Conservation (phyloP, 2,888 invertebrate species). For the Ptilodon capucinus region DNA sequence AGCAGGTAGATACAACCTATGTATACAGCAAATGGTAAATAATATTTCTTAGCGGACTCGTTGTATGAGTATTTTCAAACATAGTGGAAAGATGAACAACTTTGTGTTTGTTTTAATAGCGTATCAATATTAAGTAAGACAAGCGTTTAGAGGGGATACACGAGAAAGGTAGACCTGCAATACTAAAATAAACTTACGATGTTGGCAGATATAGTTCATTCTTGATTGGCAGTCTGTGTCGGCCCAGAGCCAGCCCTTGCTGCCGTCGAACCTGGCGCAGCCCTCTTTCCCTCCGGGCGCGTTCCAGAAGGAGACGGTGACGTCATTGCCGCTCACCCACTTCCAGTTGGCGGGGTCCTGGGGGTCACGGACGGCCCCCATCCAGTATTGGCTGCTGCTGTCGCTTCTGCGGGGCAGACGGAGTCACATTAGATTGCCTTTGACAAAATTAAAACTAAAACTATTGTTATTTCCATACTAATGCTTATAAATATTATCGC, state of each 20-base stretch:
- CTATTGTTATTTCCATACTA: too few species aligned
- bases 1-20: neutral
- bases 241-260: slow-evolving; percentile 97
- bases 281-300: slow-evolving; percentile 91
- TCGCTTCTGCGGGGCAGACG: slow-evolving; percentile 85
- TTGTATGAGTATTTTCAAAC: too few species aligned
- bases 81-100: neutral
- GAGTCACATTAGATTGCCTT: neutral
- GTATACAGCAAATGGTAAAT: too few species aligned
- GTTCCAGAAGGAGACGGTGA: slow-evolving; percentile 96
- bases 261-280: slow-evolving; percentile 95
- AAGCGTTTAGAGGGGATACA: too few species aligned
- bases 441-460: too few species aligned
- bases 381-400: slow-evolving; percentile 96
- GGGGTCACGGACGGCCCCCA: slow-evolving; percentile 94
- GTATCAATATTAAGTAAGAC: too few species aligned
- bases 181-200: slow-evolving; percentile 86
- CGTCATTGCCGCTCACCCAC: slow-evolving; percentile 94
- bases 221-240: slow-evolving; percentile 93
- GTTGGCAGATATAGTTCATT: slow-evolving; percentile 96
- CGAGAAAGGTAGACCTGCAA: slow-evolving; percentile 9
- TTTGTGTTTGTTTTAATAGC: neutral
- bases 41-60: neutral
- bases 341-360: slow-evolving; percentile 91
- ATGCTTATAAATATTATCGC: too few species aligned